These are phyloP conservation scores for Cyprinodon variegatus DNA, from an alignment of 2,113 vertebrate species.

Conservation along the genomic window DNA sequence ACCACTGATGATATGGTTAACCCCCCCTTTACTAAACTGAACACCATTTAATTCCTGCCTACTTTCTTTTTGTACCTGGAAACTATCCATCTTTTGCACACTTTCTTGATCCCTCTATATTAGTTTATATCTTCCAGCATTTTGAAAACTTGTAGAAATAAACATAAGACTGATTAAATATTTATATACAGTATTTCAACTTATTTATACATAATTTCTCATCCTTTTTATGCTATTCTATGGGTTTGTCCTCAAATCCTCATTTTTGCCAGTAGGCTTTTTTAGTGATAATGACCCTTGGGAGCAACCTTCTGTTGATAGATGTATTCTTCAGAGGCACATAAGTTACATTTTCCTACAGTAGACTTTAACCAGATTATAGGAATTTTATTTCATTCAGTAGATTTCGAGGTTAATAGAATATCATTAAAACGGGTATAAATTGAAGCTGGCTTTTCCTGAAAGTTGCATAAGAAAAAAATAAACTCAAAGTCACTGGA, in stretches of 20 bases:
- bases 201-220: background rate
- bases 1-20: background rate
- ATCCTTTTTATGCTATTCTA: background rate
- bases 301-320: background rate
- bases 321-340: background rate
- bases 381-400: background rate
- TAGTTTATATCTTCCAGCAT: background rate
- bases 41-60: background rate
- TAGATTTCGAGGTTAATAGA: background rate
- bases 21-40: background rate
- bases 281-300: background rate
- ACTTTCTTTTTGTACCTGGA: background rate
- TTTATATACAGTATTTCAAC: background rate
- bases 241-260: background rate
- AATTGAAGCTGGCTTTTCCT: background rate
- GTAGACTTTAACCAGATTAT: background rate
- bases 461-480: background rate
- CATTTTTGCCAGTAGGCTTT: background rate
- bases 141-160: background rate
- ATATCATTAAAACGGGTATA: background rate
- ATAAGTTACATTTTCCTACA: background rate
- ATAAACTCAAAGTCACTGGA: background rate
- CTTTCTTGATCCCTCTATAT: background rate
- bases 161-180: background rate
- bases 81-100: background rate